Conservation (phyloP, 2,888 invertebrate genomes). For the Polydesmus complanatus region DNA sequence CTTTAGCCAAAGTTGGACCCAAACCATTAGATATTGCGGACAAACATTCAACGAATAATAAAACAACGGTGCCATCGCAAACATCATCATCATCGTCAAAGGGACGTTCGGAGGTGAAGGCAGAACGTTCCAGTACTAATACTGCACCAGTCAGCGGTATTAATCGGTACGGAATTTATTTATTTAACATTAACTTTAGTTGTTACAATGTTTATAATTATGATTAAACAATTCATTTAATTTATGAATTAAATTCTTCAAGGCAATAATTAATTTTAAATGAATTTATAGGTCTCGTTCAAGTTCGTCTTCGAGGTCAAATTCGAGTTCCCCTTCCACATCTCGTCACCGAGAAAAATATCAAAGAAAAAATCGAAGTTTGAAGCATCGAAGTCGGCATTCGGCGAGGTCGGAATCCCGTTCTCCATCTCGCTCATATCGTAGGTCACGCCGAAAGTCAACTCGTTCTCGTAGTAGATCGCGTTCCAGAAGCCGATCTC, state of each 20-base stretch:
- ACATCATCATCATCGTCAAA: background rate
- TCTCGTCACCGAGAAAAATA: slow-evolving; percentile 19
- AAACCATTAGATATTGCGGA: background rate
- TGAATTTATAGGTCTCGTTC: slow-evolving; percentile 1
- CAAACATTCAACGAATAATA: too few species aligned
- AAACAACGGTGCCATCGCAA: too few species aligned
- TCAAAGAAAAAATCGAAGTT: slow-evolving; percentile 20
- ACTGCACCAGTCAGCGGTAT: background rate
- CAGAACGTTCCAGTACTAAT: background rate
- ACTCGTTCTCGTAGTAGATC: background rate
- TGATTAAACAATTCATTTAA: too few species aligned
- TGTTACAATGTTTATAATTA: too few species aligned
- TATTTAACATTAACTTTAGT: too few species aligned
- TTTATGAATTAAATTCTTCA: too few species aligned
- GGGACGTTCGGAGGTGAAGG: background rate
- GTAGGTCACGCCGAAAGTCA: background rate
- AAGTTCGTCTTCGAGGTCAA: slow-evolving; percentile 11
- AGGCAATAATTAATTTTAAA: too few species aligned
- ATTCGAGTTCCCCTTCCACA: slow-evolving; percentile 16
- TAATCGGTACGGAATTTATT: background rate
- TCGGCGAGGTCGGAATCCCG: slow-evolving; percentile 3
- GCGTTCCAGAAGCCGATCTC: slow-evolving; percentile 1
- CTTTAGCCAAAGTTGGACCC: background rate
- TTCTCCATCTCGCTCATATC: background rate
- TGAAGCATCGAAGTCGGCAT: background rate